Evolutionary conservation across 1,140 invertebrate genomes (phyloP).

Genomic region (Melitaea cinxia): DNA sequence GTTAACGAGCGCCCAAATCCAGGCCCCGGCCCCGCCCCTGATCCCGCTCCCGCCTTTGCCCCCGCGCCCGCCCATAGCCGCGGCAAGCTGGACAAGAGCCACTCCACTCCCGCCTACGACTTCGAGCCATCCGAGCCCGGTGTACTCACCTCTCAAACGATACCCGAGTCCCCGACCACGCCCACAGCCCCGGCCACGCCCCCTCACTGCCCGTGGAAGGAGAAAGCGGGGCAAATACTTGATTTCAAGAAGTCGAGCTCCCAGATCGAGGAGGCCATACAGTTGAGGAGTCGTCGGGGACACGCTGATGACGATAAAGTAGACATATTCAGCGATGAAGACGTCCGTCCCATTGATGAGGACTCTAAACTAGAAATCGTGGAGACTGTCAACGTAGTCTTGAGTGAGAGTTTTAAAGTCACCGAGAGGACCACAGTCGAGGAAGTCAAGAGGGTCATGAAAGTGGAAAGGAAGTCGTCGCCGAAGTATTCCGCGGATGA

Average conservation of each 20-base stretch:
- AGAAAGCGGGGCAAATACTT: constrained; percentile 66
- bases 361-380: constrained; percentile 29
- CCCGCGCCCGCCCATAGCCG: constrained; percentile 52
- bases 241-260: constrained; percentile 72
- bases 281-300: constrained; percentile 43
- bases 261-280: constrained; percentile 66
- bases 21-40: constrained; percentile 9
- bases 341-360: constrained; percentile 23
- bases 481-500: constrained; percentile 1
- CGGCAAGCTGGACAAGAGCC: constrained; percentile 87
- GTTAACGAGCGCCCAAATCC: constrained; percentile 7
- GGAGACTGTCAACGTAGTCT: constrained; percentile 24
- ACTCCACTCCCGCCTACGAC: constrained; percentile 90
- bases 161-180: constrained; percentile 67
- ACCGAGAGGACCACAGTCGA: not conserved
- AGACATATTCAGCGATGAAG: constrained; percentile 20
- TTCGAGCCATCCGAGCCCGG: constrained; percentile 67
- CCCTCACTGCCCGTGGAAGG: constrained; percentile 46
- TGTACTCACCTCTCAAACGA: constrained; percentile 54
- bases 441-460: not conserved
- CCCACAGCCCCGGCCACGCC: constrained; percentile 50
- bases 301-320: constrained; percentile 4
- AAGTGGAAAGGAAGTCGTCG: not conserved
- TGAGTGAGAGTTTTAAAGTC: constrained; percentile 16
- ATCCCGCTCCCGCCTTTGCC: constrained; percentile 14